Evolutionary conservation across 2,113 vertebrate genomes (phyloP).

Genomic region (Orycteropus afer): DNA sequence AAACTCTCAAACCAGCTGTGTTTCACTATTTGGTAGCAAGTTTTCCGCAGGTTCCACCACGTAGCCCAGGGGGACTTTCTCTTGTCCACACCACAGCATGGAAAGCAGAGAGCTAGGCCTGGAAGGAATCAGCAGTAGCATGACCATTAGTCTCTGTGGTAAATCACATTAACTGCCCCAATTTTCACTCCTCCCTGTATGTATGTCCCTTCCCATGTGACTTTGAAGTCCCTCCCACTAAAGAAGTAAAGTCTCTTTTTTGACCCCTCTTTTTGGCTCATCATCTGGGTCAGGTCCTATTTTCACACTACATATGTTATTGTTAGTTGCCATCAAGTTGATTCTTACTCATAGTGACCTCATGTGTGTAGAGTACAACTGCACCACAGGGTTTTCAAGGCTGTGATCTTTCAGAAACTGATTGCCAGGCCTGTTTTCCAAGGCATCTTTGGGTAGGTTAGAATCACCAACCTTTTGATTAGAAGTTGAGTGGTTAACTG

Average conservation of each 20-base stretch:
- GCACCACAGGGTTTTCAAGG: not conserved
- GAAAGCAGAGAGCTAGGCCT: slow-evolving; percentile 87
- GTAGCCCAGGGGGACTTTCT: slow-evolving; percentile 81
- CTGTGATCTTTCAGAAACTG: not conserved
- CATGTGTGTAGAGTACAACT: not conserved
- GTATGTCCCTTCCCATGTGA: not conserved
- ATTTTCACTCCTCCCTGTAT: not conserved
- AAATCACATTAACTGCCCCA: not conserved
- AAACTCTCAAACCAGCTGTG: slow-evolving; percentile 97
- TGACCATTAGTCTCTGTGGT: not conserved
- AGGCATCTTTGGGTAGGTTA: not conserved
- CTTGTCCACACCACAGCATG: slow-evolving; percentile 86
- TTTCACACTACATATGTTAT: not conserved
- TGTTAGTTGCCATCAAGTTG: not conserved
- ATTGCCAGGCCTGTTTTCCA: not conserved
- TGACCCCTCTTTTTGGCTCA: not conserved
- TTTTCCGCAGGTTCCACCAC: slow-evolving; percentile 95
- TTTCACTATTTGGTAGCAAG: slow-evolving; percentile 94
- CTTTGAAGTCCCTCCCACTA: not conserved
- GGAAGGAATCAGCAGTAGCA: slow-evolving; percentile 39
- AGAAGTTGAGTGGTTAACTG: not conserved
- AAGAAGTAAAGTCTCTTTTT: not conserved
- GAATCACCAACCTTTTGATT: not conserved
- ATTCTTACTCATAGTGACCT: not conserved
- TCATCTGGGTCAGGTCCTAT: not conserved